These are phyloP conservation scores for Drosophila subquinaria DNA, from an alignment of 2,888 invertebrate species.

Conservation along the genomic window DNA sequence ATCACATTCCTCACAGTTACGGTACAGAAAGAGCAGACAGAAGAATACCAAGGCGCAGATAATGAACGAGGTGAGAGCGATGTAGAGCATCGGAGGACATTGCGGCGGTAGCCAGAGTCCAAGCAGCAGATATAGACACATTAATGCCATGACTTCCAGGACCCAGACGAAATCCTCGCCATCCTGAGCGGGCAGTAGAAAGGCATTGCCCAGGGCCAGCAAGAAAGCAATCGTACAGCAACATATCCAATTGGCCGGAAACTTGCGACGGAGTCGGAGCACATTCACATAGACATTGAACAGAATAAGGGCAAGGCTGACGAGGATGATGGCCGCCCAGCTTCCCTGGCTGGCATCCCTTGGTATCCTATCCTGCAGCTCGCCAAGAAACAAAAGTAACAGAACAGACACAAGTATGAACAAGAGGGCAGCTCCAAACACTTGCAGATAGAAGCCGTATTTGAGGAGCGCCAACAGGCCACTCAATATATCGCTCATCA, in stretches of 20 bases:
- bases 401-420: constrained; percentile 20
- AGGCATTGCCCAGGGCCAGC: constrained; percentile 42
- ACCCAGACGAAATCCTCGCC: not conserved
- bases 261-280: constrained; percentile 31
- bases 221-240: constrained; percentile 34
- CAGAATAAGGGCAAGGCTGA: constrained; percentile 21
- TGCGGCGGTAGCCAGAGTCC: constrained; percentile 43
- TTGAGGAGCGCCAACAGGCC: constrained; percentile 18
- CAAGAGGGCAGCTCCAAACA: constrained; percentile 41
- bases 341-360: not conserved
- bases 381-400: constrained; percentile 18
- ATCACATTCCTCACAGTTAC: not conserved
- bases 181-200: constrained; percentile 11
- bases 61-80: constrained; percentile 4
- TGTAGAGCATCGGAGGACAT: not conserved
- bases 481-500: constrained; percentile 48
- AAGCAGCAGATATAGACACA: constrained; percentile 33
- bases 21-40: not conserved
- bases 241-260: constrained; percentile 56
- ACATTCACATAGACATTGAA: constrained; percentile 45
- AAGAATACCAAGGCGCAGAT: not conserved
- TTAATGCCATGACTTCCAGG: constrained; percentile 41
- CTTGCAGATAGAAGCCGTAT: constrained; percentile 34
- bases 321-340: constrained; percentile 1
- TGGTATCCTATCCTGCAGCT: not conserved